Evolutionary conservation across 2,113 vertebrate species (phyloP).

Genomic region (Stigmatopora nigra): DNA sequence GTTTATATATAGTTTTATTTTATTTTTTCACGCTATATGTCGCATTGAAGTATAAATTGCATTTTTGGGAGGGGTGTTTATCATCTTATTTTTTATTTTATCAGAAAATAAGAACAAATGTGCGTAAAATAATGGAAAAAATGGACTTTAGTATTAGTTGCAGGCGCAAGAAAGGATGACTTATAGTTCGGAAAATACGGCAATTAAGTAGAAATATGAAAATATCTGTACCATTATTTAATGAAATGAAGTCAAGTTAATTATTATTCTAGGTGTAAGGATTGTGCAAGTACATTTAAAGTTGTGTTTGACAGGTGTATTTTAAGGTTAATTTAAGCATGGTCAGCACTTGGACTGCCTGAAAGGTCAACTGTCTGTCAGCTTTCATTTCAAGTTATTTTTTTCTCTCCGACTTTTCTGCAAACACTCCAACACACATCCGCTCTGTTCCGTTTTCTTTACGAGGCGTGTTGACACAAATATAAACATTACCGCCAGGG

Average conservation of each 20-base stretch:
- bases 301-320: neutral
- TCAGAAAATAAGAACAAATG: too few relatives aligned
- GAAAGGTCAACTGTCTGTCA: constrained; percentile 28
- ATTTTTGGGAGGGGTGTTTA: too few relatives aligned
- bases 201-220: too few relatives aligned
- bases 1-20: too few relatives aligned
- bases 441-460: constrained; percentile 8
- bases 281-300: neutral
- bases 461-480: constrained; percentile 34
- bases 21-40: too few relatives aligned
- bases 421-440: constrained; percentile 10
- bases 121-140: too few relatives aligned
- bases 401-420: neutral
- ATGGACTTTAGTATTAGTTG: too few relatives aligned
- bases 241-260: neutral
- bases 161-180: too few relatives aligned
- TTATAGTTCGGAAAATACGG: too few relatives aligned
- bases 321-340: neutral
- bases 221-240: too few relatives aligned
- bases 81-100: too few relatives aligned
- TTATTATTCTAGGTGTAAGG: neutral
- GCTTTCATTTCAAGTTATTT: constrained; percentile 22
- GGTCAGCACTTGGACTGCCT: neutral
- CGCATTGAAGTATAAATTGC: too few relatives aligned
- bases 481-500: constrained; percentile 24